Percentiles rank a stretch among this genome's conserved stretches.
These are phyloP conservation scores for Lagocephalus sceleratus DNA, from an alignment of 2,797 vertebrate species.

Conservation along the genomic window DNA sequence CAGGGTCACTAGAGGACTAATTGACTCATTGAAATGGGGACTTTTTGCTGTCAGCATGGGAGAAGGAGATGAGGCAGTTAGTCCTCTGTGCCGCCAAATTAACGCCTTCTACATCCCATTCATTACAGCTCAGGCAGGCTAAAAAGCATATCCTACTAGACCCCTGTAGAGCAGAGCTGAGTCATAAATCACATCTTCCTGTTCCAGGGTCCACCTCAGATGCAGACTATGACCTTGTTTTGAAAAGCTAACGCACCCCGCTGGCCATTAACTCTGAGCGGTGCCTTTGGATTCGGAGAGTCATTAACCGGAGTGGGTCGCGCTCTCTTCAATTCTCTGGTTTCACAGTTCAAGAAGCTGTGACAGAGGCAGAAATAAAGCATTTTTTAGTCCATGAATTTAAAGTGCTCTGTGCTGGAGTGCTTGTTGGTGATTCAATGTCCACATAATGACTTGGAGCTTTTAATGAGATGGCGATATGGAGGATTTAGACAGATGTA, in stretches of 20 bases:
- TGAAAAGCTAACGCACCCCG: constrained; percentile 41
- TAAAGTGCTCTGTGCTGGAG: neutral
- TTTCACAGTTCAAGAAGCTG: constrained; percentile 41
- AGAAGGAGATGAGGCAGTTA: constrained; percentile 34
- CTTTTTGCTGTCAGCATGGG: constrained; percentile 21
- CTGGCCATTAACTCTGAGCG: constrained; percentile 43
- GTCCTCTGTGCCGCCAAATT: constrained; percentile 38
- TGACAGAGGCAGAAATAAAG: constrained; percentile 31
- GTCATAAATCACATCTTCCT: constrained; percentile 61
- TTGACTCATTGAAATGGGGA: constrained; percentile 17
- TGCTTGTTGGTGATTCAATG: constrained; percentile 20
- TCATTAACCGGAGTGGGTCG: constrained; percentile 42
- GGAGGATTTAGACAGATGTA: constrained; percentile 5
- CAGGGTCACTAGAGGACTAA: constrained; percentile 21
- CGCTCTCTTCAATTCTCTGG: constrained; percentile 12
- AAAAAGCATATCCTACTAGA: constrained; percentile 28
- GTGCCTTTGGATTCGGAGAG: constrained; percentile 46
- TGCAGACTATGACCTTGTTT: constrained; percentile 56
- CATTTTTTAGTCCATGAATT: constrained; percentile 24
- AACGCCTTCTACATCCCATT: constrained; percentile 44
- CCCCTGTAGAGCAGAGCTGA: constrained; percentile 31
- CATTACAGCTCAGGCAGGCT: constrained; percentile 38
- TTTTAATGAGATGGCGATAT: constrained; percentile 23
- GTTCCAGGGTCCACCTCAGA: constrained; percentile 32
- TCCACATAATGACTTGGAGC: constrained; percentile 26